Percentiles rank a stretch among this genome's conserved stretches.
These are phyloP conservation scores for Coranthus polyacanthus DNA, from an alignment of 2,797 vertebrate genomes.

Conservation along the genomic window DNA sequence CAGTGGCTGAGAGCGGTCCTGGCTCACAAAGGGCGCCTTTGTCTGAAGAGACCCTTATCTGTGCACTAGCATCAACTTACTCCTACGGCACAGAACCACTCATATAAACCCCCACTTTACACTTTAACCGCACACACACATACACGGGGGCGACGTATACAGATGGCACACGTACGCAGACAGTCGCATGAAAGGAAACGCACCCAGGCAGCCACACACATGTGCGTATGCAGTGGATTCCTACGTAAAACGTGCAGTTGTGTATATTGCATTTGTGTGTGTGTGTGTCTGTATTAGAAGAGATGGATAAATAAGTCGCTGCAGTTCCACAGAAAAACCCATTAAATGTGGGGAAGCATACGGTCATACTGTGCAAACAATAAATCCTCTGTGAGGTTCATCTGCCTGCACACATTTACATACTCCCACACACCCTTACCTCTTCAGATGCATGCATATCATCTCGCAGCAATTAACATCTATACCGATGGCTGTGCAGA, in stretches of 20 bases:
- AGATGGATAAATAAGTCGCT: conserved; percentile 37
- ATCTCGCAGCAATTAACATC: conserved; percentile 60
- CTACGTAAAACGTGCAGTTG: too few species aligned
- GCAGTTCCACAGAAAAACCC: conserved; percentile 17
- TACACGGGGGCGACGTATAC: neutral
- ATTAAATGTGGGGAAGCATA: conserved; percentile 59
- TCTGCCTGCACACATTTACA: conserved; percentile 66
- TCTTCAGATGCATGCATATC: conserved; percentile 54
- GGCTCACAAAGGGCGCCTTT: conserved; percentile 65
- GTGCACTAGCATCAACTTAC: conserved; percentile 60
- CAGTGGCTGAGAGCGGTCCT: conserved; percentile 45
- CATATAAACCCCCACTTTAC: conserved; percentile 61
- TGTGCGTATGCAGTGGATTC: too few species aligned
- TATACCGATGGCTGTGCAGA: conserved; percentile 32
- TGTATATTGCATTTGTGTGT: too few species aligned
- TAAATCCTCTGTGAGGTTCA: conserved; percentile 56
- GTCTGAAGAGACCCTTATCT: conserved; percentile 68
- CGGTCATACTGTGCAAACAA: conserved; percentile 64
- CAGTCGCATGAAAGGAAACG: conserved; percentile 7
- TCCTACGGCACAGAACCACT: conserved; percentile 52
- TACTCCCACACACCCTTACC: conserved; percentile 69
- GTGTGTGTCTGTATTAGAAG: conserved; percentile 15
- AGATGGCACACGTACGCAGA: conserved; percentile 5
- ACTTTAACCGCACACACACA: conserved; percentile 56
- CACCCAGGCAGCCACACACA: neutral